phyloP scores from a whole-genome alignment of 2,888 invertebrate genomes.

The Hypselothyrea guttata region DNA sequence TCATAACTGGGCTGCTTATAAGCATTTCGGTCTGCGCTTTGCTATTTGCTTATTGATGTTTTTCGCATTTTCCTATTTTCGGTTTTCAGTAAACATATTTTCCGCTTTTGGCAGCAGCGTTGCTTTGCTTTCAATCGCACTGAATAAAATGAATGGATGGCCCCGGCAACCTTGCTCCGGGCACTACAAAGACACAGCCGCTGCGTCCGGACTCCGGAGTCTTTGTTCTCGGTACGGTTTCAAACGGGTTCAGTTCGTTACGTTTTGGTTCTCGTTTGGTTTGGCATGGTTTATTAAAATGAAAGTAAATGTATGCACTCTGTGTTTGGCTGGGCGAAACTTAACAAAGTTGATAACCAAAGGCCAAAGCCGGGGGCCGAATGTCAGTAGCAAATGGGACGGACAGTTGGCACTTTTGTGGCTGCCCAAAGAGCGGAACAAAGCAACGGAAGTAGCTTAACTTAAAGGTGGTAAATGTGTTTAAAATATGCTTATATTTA shows the following conservation, averaged over 20 bases:
- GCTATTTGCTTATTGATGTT: not conserved
- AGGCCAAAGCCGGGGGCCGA: conserved; percentile 52
- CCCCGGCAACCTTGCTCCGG: conserved; percentile 55
- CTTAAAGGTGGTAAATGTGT: too few species aligned
- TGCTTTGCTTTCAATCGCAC: conserved; percentile 68
- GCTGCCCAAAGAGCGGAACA: conserved; percentile 1
- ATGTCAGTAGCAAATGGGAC: conserved; percentile 63
- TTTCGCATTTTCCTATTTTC: conserved; percentile 27
- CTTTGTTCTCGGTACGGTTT: conserved; percentile 33
- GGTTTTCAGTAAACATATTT: conserved; percentile 50
- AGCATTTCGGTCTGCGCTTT: too few species aligned
- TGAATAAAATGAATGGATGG: conserved; percentile 59
- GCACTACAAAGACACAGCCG: conserved; percentile 28
- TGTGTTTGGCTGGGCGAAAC: conserved; percentile 34
- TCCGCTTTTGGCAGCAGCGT: conserved; percentile 47
- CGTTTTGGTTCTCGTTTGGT: too few species aligned
- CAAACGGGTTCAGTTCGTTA: not conserved
- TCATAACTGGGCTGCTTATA: conserved; percentile 13
- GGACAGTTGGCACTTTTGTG: conserved; percentile 48
- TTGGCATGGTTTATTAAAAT: conserved; percentile 64
- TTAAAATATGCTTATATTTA: conserved; percentile 24
- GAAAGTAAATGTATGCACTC: conserved; percentile 8
- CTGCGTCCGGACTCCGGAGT: conserved; percentile 5
- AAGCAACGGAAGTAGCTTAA: not conserved
- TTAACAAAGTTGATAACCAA: conserved; percentile 44